Percentiles rank a stretch among this genome's conserved stretches.
phyloP scores from a whole-genome alignment of 2,888 invertebrate species.

The Cecidostiba fungosa region DNA sequence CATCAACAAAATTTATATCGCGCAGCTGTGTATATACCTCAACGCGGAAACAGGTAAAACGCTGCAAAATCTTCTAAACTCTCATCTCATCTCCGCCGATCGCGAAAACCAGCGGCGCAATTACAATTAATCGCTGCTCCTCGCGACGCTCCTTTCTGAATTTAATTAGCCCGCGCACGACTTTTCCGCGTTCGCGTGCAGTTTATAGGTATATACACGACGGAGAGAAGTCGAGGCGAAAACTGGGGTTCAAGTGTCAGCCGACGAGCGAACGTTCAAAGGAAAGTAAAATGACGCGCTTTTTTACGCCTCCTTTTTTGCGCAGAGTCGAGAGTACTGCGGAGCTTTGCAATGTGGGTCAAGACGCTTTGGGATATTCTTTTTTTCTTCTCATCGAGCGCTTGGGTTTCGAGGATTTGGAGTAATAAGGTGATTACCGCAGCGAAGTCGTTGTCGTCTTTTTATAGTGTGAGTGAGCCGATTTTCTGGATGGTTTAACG shows the following conservation, averaged over 20 bases:
- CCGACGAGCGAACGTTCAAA: background rate
- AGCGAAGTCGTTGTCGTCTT: too few species aligned
- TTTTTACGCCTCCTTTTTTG: constrained; percentile 3
- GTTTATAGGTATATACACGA: background rate
- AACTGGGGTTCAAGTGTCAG: background rate
- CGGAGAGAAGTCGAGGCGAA: background rate
- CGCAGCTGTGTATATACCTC: too few species aligned
- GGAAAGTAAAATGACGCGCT: background rate
- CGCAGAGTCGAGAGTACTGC: background rate
- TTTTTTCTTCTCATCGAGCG: background rate
- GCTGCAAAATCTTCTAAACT: too few species aligned
- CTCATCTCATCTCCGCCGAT: background rate
- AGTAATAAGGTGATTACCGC: background rate
- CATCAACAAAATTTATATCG: too few species aligned
- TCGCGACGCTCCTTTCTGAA: background rate
- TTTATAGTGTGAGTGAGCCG: too few species aligned
- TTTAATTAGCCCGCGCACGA: background rate
- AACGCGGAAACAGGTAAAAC: too few species aligned
- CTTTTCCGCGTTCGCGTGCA: background rate
- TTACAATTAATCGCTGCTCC: background rate
- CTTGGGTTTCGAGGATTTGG: background rate
- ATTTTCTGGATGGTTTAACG: too few species aligned
- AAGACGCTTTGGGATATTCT: background rate
- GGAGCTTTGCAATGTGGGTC: background rate
- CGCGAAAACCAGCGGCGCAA: background rate